Conservation (phyloP, 2,113 vertebrate genomes). For the Mustela nigripes region DNA sequence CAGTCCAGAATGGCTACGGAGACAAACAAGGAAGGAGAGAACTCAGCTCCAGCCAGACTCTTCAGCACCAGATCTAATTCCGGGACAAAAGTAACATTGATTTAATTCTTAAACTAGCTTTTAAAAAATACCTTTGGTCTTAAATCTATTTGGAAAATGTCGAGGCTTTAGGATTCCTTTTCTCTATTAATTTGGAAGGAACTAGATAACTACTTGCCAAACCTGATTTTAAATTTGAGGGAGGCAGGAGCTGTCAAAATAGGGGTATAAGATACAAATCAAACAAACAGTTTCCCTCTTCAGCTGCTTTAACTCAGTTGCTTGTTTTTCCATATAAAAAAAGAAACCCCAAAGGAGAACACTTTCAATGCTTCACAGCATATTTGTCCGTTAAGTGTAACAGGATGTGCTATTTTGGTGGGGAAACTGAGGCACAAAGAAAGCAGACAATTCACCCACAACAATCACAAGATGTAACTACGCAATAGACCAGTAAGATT, state of each 20-base stretch:
- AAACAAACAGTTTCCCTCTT: slow-evolving; percentile 7
- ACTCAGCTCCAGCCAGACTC: background rate
- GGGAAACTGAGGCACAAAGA: slow-evolving; percentile 25
- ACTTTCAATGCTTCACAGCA: slow-evolving; percentile 3
- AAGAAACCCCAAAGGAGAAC: slow-evolving; percentile 30
- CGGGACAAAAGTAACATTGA: background rate
- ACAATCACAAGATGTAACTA: background rate
- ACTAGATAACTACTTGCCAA: slow-evolving; percentile 49
- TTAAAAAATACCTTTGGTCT: slow-evolving; percentile 41
- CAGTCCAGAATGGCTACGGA: slow-evolving; percentile 22
- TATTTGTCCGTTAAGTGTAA: background rate
- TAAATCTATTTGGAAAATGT: slow-evolving; percentile 37
- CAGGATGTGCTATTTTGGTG: slow-evolving; percentile 6
- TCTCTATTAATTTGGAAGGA: slow-evolving; percentile 45
- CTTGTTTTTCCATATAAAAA: slow-evolving; percentile 51
- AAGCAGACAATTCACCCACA: slow-evolving; percentile 11
- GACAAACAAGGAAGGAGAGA: background rate
- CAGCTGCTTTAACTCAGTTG: slow-evolving; percentile 15
- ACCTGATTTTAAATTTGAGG: slow-evolving; percentile 48
- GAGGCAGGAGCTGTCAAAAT: slow-evolving; percentile 48
- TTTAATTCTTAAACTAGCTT: slow-evolving; percentile 36
- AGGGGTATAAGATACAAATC: slow-evolving; percentile 40
- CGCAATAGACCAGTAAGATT: background rate
- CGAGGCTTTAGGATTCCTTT: slow-evolving; percentile 10
- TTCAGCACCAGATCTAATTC: background rate